phyloP scores from a whole-genome alignment of 2,888 invertebrate genomes.

The Dolichopus griseipennis region DNA sequence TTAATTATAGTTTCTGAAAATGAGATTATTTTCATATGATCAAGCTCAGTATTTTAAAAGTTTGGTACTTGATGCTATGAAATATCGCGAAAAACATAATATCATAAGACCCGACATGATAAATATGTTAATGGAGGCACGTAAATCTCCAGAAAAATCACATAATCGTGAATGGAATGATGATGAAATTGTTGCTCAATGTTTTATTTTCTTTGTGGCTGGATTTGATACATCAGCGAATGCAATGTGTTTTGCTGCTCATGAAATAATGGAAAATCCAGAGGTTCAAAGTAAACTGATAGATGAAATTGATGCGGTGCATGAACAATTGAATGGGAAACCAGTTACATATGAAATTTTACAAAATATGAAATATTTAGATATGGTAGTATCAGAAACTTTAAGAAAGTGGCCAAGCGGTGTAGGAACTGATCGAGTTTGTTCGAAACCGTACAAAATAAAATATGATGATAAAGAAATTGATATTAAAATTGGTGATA shows the following conservation, averaged over 20 bases:
- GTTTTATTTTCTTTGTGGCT: slow-evolving; percentile 49
- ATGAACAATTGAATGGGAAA: slow-evolving; percentile 40
- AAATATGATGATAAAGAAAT: slow-evolving; percentile 35
- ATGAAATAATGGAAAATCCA: slow-evolving; percentile 51
- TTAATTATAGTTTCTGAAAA: slow-evolving; percentile 24
- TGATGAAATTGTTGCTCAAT: slow-evolving; percentile 51
- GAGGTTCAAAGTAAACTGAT: slow-evolving; percentile 50
- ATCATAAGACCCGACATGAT: slow-evolving; percentile 50
- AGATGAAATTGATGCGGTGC: slow-evolving; percentile 47
- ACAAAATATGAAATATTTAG: slow-evolving; percentile 47
- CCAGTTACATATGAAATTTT: slow-evolving; percentile 47
- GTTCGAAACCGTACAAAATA: slow-evolving; percentile 48
- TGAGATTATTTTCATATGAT: slow-evolving; percentile 36
- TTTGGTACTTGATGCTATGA: slow-evolving; percentile 43
- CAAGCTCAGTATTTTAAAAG: slow-evolving; percentile 39
- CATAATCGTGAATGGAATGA: slow-evolving; percentile 38
- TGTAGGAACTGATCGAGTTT: slow-evolving; percentile 32
- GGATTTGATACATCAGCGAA: slow-evolving; percentile 45
- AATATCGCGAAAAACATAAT: slow-evolving; percentile 42
- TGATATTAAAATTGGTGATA: slow-evolving; percentile 26
- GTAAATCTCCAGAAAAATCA: slow-evolving; percentile 34
- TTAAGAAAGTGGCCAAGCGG: slow-evolving; percentile 50
- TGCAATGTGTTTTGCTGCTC: slow-evolving; percentile 46
- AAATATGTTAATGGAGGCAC: slow-evolving; percentile 47
- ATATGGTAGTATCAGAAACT: slow-evolving; percentile 46